Evolutionary conservation across 2,888 invertebrate genomes (phyloP), one percentile per base, ranked within the genome.

Genomic region (Cryptus viduatorius): DNA sequence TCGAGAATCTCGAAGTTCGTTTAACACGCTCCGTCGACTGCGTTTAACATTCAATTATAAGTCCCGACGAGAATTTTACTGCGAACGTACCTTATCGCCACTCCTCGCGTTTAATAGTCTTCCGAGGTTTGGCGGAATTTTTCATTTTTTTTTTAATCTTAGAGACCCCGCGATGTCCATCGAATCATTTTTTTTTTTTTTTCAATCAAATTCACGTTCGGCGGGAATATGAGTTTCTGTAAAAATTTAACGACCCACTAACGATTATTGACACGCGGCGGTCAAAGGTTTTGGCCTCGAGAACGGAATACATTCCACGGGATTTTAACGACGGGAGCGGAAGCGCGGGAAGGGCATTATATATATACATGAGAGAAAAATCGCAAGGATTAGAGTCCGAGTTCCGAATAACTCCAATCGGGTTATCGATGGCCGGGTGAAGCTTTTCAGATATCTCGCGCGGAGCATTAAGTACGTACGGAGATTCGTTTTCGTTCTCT

Each of bases 391-490:
- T 69, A 81, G 76, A 48, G 78, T 29, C 59, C 59, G 69, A 78
- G 48, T 75, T 78, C 44, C 44, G 78, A 65, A 75, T 78, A 73
- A 78, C 65, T 79, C 46, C 59, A 19, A 44, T 53, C 56, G 37
- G 69, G 48, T 75, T 75, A 78, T 84, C 81, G 75, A 80, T 72
- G 50, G 79, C 71, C 48, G 56, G 37, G 46, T 44, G 19, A 59
- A 61, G 61, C 50, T 44, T 19, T 50, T 72, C 71, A 31, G 31
- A 75, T 42, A 61, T 75, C 42, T 71, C 53, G 16, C 46, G 53
- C 69, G 50, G 8, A 46, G 53, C 64, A 61, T 75, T 53, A 44
- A 59, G 44, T 59, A 65, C 31, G 46, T 59, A 24, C 50, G 61
- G 31, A 68, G 65, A 81, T 81, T 81, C 69, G 42, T 67, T 67